Conservation (phyloP, 2,113 vertebrate species). For the Spea multiplicata region DNA sequence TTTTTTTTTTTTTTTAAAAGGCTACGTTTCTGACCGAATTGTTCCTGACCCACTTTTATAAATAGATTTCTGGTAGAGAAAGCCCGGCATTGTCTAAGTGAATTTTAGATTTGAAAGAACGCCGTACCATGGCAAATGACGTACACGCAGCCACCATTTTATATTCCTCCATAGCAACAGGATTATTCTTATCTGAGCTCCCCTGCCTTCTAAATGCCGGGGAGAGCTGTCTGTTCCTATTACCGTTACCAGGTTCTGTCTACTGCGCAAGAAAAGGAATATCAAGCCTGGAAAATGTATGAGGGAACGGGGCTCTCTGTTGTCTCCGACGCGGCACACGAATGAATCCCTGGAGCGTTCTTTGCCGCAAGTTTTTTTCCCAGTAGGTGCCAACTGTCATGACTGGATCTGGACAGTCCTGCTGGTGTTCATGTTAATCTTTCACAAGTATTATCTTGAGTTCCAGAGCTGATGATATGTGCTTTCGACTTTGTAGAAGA, state of each 20-base stretch:
- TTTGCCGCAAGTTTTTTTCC: no score
- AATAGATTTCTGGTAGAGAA: slow-evolving; percentile 70
- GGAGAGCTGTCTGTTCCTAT: slow-evolving; percentile 39
- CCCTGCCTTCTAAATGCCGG: slow-evolving; percentile 43
- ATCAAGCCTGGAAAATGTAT: background rate
- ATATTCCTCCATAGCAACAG: slow-evolving; percentile 50
- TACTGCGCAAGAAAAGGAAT: slow-evolving; percentile 8
- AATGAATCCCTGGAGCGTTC: no score
- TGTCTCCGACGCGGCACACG: no score
- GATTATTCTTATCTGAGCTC: slow-evolving; percentile 51
- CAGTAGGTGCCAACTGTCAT: no score
- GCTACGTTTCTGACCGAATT: slow-evolving; percentile 52
- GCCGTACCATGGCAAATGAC: slow-evolving; percentile 49
- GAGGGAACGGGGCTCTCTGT: no score
- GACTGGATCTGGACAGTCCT: no score
- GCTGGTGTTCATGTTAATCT: no score
- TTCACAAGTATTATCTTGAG: no score
- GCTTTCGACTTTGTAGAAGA: no score
- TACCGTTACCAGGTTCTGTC: slow-evolving; percentile 50
- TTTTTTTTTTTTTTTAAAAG: background rate
- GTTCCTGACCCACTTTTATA: slow-evolving; percentile 74
- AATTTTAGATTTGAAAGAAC: slow-evolving; percentile 59
- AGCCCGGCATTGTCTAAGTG: slow-evolving; percentile 66
- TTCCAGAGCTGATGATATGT: no score
- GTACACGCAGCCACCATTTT: background rate